Evolutionary conservation across 1,140 invertebrate species (phyloP).

Genomic region (Drosophila neocordata): DNA sequence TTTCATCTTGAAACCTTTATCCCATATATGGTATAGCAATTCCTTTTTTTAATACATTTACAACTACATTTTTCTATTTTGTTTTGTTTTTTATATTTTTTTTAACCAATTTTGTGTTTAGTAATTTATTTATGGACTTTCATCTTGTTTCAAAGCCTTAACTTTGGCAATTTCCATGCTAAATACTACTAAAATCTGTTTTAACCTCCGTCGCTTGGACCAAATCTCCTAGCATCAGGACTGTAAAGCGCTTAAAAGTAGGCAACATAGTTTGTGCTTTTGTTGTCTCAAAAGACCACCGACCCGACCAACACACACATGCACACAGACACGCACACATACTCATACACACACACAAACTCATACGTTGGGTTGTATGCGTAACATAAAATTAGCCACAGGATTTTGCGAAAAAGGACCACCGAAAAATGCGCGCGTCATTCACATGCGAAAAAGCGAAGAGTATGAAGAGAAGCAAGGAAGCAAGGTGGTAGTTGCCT

Average conservation of each 20-base stretch:
- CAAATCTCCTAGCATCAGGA: conserved; percentile 5
- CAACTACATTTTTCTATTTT: background rate
- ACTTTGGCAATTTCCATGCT: conserved; percentile 36
- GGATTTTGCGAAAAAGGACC: conserved; percentile 34
- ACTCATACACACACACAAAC: conserved; percentile 36
- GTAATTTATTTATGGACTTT: background rate
- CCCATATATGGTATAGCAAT: too few relatives aligned
- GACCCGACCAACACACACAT: conserved; percentile 28
- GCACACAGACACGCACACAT: background rate
- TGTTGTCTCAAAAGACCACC: conserved; percentile 10
- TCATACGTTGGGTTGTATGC: conserved; percentile 54
- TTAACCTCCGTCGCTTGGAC: background rate
- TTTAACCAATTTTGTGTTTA: conserved; percentile 8
- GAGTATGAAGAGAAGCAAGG: background rate
- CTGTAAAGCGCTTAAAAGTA: conserved; percentile 71
- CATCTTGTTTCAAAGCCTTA: background rate
- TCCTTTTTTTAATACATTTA: too few relatives aligned
- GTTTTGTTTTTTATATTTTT: conserved; percentile 25
- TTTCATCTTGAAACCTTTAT: too few relatives aligned
- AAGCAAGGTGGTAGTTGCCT: background rate
- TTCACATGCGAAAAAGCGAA: conserved; percentile 48
- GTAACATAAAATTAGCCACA: conserved; percentile 75
- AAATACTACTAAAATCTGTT: conserved; percentile 36
- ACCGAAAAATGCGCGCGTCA: conserved; percentile 49
- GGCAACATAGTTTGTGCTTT: conserved; percentile 63